Base-by-base conservation (phyloP, 2,888 invertebrate genomes). In the Helleia helle region DNA sequence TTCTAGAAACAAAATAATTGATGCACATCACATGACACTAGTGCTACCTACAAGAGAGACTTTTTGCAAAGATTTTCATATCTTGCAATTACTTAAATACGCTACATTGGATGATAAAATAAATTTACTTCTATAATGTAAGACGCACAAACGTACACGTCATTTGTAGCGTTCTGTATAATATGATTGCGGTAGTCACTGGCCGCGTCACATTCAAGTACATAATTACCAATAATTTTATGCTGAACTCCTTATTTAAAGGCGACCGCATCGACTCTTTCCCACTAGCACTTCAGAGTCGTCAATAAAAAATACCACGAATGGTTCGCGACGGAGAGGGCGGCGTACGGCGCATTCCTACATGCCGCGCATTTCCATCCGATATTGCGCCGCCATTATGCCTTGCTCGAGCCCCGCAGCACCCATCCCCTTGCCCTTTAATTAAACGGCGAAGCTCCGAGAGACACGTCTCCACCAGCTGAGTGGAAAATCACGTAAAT, bases 311-410 rank as follows among this genome's bases (percentile, higher is more conserved):
- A 83, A 84, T 83, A 72, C 81, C 83, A 75, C 68, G 77, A 77
- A 81, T 84, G 70, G 80, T 71, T 80, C 70, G 71, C 75, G 74
- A 75, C 75, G 71, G 73, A 69, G 67, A 71, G 73, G 74, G 77
- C 51, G 55, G 76, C 70, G 75, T 66, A 73, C 71, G 79, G 77
- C 80, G 79, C 80, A 83, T 84, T 84, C 84, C 84, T 77, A 81
- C 83, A 83, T 84, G 80, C 84, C 84, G 77, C 77, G 79, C 83
- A 84, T 83, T 83, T 84, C 81, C 81, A 83, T 84, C 81, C 81
- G 77, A 83, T 84, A 84, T 84, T 84, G 83, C 83, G 81, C 79
- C 77, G 80, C 80, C 79, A 84, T 84, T 81, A 83, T 83, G 71
- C 79, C 80, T 65, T 71, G 72, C 71, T 73, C 65, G 66, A 69